Base-by-base conservation (phyloP, 2,888 invertebrate genomes). In the Catocala fraxini region DNA sequence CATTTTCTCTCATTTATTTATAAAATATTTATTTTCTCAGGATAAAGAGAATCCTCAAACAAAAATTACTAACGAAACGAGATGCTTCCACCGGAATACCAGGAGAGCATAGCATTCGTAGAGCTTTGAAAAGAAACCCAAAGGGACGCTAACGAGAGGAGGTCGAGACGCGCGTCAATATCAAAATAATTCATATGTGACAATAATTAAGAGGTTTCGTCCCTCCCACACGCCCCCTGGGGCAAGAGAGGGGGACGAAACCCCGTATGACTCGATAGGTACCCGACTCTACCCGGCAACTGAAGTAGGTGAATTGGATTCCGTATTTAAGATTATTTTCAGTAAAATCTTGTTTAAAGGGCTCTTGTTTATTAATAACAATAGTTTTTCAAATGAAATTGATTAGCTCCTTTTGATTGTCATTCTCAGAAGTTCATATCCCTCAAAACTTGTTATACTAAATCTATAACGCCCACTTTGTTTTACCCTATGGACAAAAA, bases 101-200 rank as follows among this genome's bases (percentile, higher is more conserved):
- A 72, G 70, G 70, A 49, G 33, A 64, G 46, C 71, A 80, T 68
- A 67, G 48, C 56, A 51, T 55, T 65, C 46, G 60, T 34, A 59
- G 68, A 75, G 64, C 43, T 71, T 67, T 77, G 72, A 73, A 80
- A 79, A 78, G 77, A 76, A 79, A 72, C 62, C 80, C 75, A 64
- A 72, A 75, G 80, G 80, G 76, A 79, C 70, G 67, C 70, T 80
- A 80, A 80, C 77, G 76, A 76, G 76, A 77, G 77, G 71, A 71
- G 72, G 74, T 71, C 70, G 79, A 79, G 76, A 69, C 79, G 73
- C 83, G 85, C 89, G 87, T 89, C 91, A 87, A 90, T 91, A 90
- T 87, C 89, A 88, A 91, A 91, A 91, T 91, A 91, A 91, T 89
- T 91, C 91, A 90, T 88, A 92, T 91, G 90, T 90, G 90, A 91